A percentile compares a stretch with the other conserved stretches of the same genome.
phyloP scores from a whole-genome alignment of 2,888 invertebrate species.

The Tenthredo notha region DNA sequence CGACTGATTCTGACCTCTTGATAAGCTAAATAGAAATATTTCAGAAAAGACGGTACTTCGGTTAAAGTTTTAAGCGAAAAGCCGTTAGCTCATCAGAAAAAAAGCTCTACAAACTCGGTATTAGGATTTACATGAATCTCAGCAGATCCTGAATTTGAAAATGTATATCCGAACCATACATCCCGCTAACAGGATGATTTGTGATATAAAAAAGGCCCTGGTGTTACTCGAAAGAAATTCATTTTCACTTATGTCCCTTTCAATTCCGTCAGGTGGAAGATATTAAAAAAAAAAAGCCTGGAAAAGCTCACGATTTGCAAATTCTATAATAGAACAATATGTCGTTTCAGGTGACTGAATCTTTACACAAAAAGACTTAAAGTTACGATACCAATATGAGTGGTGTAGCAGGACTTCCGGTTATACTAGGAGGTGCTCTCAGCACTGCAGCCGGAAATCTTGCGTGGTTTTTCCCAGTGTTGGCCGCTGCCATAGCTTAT shows the following conservation, averaged over 20 bases:
- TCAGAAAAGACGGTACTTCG: not conserved
- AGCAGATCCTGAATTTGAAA: not conserved
- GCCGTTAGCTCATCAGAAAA: not conserved
- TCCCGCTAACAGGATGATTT: not conserved
- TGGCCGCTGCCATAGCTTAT: slow-evolving; percentile 92
- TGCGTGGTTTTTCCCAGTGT: slow-evolving; percentile 90
- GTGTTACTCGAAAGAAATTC: not conserved
- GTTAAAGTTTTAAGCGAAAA: not conserved
- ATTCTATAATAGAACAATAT: not conserved
- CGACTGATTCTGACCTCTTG: not conserved
- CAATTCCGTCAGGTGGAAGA: not conserved
- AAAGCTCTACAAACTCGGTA: not conserved
- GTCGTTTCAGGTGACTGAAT: slow-evolving; percentile 9
- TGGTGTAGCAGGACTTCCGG: slow-evolving; percentile 81
- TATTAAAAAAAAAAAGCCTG: not conserved
- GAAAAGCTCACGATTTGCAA: not conserved
- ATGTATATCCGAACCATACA: not conserved
- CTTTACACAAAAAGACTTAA: not conserved
- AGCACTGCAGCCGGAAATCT: slow-evolving; percentile 83
- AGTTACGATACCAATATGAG: slow-evolving; percentile 80
- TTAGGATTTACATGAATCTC: not conserved
- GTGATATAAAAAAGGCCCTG: not conserved
- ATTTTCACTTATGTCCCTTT: not conserved
- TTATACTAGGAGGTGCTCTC: slow-evolving; percentile 65
- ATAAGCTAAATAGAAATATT: not conserved